Percentiles rank a stretch among this genome's conserved stretches.
Conservation (phyloP, 2,113 vertebrate species). For the Dipodomys ordii region DNA sequence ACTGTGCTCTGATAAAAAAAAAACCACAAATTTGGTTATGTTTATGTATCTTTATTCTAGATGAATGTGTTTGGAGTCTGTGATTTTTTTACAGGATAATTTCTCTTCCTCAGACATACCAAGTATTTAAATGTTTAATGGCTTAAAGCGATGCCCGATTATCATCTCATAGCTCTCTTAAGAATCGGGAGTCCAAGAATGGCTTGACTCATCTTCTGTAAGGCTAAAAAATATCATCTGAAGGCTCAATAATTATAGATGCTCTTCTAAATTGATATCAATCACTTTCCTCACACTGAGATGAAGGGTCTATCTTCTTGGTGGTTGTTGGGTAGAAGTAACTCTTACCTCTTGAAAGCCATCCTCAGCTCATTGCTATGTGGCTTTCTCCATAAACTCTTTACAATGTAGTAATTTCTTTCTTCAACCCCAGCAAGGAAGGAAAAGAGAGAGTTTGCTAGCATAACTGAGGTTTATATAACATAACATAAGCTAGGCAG, state of each 20-base stretch:
- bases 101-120: constrained; percentile 17
- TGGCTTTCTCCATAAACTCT: not conserved
- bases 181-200: not conserved
- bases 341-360: not conserved
- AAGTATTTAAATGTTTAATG: not conserved
- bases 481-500: not conserved
- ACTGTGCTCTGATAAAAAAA: not conserved
- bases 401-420: not conserved
- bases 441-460: not conserved
- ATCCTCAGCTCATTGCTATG: not conserved
- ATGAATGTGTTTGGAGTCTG: not conserved
- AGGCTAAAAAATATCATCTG: not conserved
- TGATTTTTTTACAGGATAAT: constrained; percentile 9
- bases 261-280: not conserved
- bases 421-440: not conserved
- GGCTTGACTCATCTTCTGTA: not conserved
- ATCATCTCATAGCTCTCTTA: not conserved
- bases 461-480: not conserved
- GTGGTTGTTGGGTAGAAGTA: not conserved
- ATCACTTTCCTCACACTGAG: not conserved
- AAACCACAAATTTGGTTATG: not conserved
- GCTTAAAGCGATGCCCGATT: not conserved
- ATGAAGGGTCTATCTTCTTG: not conserved
- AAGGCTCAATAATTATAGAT: not conserved
- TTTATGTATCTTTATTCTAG: not conserved